phyloP scores from a whole-genome alignment of 92 coral and sea anemone species.

The Zoanthus sociatus region DNA sequence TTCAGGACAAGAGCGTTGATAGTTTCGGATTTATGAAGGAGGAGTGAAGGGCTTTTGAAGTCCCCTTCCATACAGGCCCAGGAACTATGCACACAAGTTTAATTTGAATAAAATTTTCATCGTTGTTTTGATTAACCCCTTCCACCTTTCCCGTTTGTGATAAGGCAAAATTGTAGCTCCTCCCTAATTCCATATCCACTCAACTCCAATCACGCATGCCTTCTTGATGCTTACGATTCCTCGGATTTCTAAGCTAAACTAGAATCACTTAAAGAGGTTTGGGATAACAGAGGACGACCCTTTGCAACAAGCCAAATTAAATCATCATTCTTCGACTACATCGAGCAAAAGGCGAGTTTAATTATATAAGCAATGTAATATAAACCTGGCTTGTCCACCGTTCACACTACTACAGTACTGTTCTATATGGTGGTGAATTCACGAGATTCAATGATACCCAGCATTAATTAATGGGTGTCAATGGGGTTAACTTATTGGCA shows the following conservation, averaged over 20 bases:
- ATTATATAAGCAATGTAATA: not conserved
- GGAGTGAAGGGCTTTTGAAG: not conserved
- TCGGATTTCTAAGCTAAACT: constrained; percentile 56
- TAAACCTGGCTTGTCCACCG: not conserved
- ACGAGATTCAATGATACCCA: not conserved
- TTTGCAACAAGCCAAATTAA: constrained; percentile 37
- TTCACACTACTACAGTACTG: constrained; percentile 3
- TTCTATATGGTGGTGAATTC: constrained; percentile 1
- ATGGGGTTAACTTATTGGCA: not conserved
- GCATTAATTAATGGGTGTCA: not conserved
- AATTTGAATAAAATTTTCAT: too few species aligned
- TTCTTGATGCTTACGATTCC: constrained; percentile 57
- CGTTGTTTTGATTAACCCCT: too few species aligned
- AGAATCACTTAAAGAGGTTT: constrained; percentile 47
- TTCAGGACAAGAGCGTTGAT: not conserved
- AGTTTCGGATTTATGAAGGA: not conserved
- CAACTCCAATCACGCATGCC: constrained; percentile 43
- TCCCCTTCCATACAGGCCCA: too few species aligned
- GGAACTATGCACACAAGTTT: too few species aligned
- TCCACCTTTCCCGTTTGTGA: too few species aligned
- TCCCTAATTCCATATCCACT: not conserved
- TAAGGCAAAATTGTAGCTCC: not conserved
- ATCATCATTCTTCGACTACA: constrained; percentile 56
- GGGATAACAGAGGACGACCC: constrained; percentile 50
- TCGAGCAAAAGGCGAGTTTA: constrained; percentile 51